Conservation (phyloP, 2,797 vertebrate genomes). For the Vespertilio murinus region DNA sequence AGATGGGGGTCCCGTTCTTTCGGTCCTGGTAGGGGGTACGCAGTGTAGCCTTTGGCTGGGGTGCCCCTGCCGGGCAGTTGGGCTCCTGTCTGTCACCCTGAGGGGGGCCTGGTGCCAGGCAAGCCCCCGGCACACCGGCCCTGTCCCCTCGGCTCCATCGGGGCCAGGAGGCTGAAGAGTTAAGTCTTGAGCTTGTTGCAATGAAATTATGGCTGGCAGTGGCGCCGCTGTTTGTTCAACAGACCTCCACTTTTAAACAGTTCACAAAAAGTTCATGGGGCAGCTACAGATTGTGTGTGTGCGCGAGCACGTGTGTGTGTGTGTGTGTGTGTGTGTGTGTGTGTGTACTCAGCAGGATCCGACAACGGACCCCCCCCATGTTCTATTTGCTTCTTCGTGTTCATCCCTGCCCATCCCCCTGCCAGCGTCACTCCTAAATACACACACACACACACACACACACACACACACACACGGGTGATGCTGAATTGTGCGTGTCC, state of each 20-base stretch:
- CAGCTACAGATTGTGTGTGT: constrained; percentile 75
- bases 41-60: not conserved
- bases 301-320: not conserved
- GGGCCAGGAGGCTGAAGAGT: constrained; percentile 78
- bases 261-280: constrained; percentile 92
- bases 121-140: not conserved
- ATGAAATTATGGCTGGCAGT: constrained; percentile 90
- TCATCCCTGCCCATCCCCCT: not conserved
- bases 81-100: not conserved
- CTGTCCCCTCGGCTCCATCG: not conserved
- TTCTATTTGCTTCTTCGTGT: not conserved
- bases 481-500: not conserved
- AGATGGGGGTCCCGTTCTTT: not conserved
- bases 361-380: not conserved
- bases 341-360: not conserved
- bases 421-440: not conserved
- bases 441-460: not conserved
- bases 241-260: constrained; percentile 88
- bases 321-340: not conserved
- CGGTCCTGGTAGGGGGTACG: not conserved
- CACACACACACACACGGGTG: too few relatives aligned
- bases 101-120: constrained; percentile 2
- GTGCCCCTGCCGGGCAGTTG: not conserved
- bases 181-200: constrained; percentile 85
- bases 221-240: constrained; percentile 88